phyloP scores from a whole-genome alignment of 2,113 vertebrate species.

The Dicerorhinus sumatrensis region DNA sequence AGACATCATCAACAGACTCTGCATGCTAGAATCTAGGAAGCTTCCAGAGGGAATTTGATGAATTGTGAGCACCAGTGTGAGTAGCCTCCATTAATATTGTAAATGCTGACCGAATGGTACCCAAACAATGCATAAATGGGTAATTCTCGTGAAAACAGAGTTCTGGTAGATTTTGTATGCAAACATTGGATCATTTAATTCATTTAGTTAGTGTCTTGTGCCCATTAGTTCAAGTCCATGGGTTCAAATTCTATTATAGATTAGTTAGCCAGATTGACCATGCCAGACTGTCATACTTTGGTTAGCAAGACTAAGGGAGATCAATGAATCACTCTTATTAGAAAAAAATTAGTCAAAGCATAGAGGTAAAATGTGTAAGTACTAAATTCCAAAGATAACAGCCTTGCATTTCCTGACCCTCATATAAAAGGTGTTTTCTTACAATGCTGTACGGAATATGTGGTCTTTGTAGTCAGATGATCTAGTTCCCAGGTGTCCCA shows the following conservation, averaged over 20 bases:
- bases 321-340: not conserved
- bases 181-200: not conserved
- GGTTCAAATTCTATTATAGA: not conserved
- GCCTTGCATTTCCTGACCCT: not conserved
- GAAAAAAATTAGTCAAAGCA: not conserved
- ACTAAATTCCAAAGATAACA: not conserved
- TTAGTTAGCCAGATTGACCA: not conserved
- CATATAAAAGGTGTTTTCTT: not conserved
- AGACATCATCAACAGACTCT: not conserved
- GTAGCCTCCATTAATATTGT: slow-evolving; percentile 81
- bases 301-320: not conserved
- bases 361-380: not conserved
- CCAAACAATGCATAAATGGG: not conserved
- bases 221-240: not conserved
- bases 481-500: not conserved
- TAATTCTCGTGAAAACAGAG: not conserved
- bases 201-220: not conserved
- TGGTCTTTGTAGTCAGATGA: not conserved
- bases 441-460: not conserved
- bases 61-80: not conserved
- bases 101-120: slow-evolving; percentile 81
- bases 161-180: not conserved
- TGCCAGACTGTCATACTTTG: not conserved
- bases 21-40: not conserved
- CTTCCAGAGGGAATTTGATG: slow-evolving; percentile 18